A percentile compares a stretch with the other conserved stretches of the same genome.
Conservation (phyloP, 1,140 invertebrate species). For the Harpegnathos saltator region DNA sequence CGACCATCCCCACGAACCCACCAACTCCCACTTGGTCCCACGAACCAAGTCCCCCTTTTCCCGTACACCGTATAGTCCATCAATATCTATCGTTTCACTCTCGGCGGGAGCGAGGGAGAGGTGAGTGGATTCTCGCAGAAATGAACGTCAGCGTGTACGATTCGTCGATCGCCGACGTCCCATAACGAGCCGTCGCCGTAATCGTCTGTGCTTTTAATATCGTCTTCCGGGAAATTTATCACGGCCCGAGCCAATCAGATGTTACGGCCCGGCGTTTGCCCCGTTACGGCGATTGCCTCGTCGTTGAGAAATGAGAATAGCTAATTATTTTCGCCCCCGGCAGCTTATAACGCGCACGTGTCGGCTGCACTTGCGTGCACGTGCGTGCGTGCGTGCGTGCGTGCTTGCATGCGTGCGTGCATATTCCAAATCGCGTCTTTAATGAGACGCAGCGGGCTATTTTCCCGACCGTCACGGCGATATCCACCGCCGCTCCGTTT, state of each 20-base stretch:
- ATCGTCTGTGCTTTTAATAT: conserved; percentile 60
- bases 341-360: not conserved
- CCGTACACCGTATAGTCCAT: no score
- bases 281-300: not conserved
- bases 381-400: not conserved
- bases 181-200: conserved; percentile 25
- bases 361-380: not conserved
- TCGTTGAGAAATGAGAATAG: conserved; percentile 49
- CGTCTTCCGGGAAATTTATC: conserved; percentile 52
- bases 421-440: conserved; percentile 28
- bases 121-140: no score
- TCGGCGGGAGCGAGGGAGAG: no score
- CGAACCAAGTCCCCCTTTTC: no score
- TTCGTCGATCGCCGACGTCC: conserved; percentile 11
- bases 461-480: conserved; percentile 43
- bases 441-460: conserved; percentile 51
- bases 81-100: no score
- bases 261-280: not conserved
- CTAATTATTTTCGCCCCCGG: conserved; percentile 57
- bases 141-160: conserved; percentile 10
- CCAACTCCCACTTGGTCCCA: no score
- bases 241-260: conserved; percentile 41
- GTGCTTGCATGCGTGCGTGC: not conserved
- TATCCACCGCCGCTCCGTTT: conserved; percentile 20
- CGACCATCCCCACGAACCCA: no score